Conservation (phyloP, 2,888 invertebrate genomes). For the Netelia inedita region DNA sequence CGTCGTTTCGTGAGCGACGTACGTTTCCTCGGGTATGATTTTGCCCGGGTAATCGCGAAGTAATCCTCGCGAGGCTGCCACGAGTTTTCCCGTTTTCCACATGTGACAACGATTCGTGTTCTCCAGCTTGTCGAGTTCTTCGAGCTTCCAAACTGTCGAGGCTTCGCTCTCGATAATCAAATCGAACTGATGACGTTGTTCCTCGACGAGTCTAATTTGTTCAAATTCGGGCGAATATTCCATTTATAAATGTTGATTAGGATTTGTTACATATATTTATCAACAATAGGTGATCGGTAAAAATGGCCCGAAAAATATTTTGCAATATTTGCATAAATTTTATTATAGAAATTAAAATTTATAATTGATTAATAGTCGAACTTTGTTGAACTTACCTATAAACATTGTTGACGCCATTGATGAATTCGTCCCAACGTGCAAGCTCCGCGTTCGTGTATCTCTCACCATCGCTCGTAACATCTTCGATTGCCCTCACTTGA, state of each 20-base stretch:
- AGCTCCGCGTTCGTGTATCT: conserved; percentile 87
- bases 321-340: conserved; percentile 12
- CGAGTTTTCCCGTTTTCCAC: conserved; percentile 88
- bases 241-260: conserved; percentile 6
- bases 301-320: background rate
- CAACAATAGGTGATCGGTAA: no score
- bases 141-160: conserved; percentile 89
- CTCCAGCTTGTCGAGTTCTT: conserved; percentile 90
- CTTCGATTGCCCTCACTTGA: conserved; percentile 90
- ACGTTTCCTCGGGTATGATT: conserved; percentile 89
- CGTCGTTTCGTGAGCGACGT: conserved; percentile 89
- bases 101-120: conserved; percentile 88
- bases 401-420: conserved; percentile 88
- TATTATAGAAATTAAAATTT: background rate
- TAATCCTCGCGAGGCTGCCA: conserved; percentile 88
- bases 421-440: conserved; percentile 90
- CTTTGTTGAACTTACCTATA: conserved; percentile 84
- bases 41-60: conserved; percentile 90
- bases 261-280: background rate
- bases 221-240: background rate
- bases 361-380: background rate
- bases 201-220: conserved; percentile 77
- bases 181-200: conserved; percentile 85
- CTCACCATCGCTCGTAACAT: conserved; percentile 88
- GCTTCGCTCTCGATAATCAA: conserved; percentile 88